phyloP scores from a whole-genome alignment of 2,113 vertebrate genomes.

The Vidua macroura region DNA sequence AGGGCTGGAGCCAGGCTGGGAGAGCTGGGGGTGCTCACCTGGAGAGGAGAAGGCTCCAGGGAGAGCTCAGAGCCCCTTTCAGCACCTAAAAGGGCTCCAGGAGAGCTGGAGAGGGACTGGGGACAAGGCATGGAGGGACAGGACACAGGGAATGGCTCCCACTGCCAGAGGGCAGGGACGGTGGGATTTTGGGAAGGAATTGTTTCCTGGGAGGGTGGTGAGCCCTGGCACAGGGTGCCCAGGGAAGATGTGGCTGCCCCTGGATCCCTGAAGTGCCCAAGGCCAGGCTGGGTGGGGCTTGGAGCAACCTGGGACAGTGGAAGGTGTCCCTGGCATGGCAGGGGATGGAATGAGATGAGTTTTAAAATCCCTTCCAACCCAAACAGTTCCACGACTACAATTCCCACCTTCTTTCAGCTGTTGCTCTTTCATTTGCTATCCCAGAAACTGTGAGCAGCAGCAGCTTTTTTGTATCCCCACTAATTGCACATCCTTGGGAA shows the following conservation, averaged over 20 bases:
- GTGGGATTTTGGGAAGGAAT: background rate
- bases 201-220: too few species aligned
- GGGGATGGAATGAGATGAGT: background rate
- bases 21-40: too few species aligned
- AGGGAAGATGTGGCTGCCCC: background rate
- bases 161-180: background rate
- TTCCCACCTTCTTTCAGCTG: background rate
- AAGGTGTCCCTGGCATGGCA: background rate
- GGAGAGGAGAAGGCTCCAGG: too few species aligned
- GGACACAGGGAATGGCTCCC: background rate
- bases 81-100: background rate
- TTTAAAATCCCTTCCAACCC: background rate
- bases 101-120: background rate
- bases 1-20: too few species aligned
- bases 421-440: background rate
- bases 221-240: background rate
- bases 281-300: accelerated
- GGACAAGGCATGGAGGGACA: background rate
- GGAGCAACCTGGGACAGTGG: background rate
- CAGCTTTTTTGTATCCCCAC: background rate
- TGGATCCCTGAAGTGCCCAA: background rate
- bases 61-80: too few species aligned
- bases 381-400: background rate
- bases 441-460: background rate
- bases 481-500: background rate